Base-by-base conservation (phyloP, 2,888 invertebrate species). In the Rhaphigaster nebulosa region DNA sequence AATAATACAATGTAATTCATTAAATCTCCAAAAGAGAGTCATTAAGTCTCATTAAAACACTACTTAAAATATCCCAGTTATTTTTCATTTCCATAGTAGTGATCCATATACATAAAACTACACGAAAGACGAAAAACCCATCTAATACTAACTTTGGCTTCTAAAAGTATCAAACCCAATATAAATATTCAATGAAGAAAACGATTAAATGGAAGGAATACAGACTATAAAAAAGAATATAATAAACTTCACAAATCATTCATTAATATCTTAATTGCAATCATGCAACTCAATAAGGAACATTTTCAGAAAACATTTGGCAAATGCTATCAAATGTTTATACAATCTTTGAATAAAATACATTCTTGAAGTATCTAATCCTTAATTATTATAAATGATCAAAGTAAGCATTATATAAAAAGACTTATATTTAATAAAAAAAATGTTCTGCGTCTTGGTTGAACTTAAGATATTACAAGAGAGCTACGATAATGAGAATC, bases 101-200 rank as follows among this genome's bases (percentile, higher is more conserved):
- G 23, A 76, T 76, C 38, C 0, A 38, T 38, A 76, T 1, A 76
- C n/a, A 38, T 76, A 38, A 76, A 76, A 38, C 70, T 38, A 76
- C 34, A 76, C 70, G 70, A 76, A 76, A 76, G 70, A 76, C 70
- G 15, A 76, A 76, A 76, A 34, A 0, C 34, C 34, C 12, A 76
- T 8, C 38, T 76, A 76, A 76, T 76, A 0, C 70, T 76, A 76
- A 76, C 70, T 76, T 76, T 76, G 70, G 70, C 70, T 76, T 38
- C 6, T 20, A 76, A 23, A 76, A 76, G 38, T 76, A 38, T 76
- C 34, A 76, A 38, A 76, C 23, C 5, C 34, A 76, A 76, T 76
- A 38, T 1, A 76, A 15, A 29, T 29, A 15, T 6, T 29, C 29
- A 29, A 29, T 65, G 29, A 60, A 45, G 10, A 45, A 45, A 45